phyloP scores from a whole-genome alignment of 2,888 invertebrate genomes.

The Cephus pulcher region DNA sequence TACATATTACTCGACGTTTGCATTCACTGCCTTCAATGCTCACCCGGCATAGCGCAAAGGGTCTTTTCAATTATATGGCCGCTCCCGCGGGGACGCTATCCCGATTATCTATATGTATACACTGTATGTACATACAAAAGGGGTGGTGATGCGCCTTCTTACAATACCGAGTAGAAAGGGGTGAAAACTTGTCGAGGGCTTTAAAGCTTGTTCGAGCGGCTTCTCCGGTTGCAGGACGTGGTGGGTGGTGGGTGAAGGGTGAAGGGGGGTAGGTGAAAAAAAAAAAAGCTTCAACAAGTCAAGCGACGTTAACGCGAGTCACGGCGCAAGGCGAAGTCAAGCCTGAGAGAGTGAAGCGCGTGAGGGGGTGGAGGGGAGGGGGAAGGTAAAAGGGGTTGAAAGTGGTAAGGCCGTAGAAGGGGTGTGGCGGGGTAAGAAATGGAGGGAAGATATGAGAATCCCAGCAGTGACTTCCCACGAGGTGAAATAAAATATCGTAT shows the following conservation, averaged over 20 bases:
- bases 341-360: background rate
- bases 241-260: background rate
- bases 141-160: background rate
- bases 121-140: background rate
- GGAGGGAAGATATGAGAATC: background rate
- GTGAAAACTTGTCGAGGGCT: background rate
- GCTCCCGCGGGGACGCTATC: background rate
- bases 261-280: background rate
- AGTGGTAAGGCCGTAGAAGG: too few species aligned
- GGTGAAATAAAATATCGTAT: constrained; percentile 37
- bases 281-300: background rate
- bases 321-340: background rate
- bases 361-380: too few species aligned
- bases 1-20: background rate
- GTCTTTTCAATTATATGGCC: background rate
- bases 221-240: background rate
- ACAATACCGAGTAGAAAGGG: background rate
- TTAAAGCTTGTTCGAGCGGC: background rate
- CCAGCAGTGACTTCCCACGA: constrained; percentile 34
- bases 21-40: background rate
- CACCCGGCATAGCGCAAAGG: background rate
- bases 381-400: background rate
- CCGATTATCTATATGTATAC: background rate
- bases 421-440: too few species aligned
- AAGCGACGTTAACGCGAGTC: background rate